phyloP scores from a whole-genome alignment of 2,797 vertebrate genomes.

The Gobionotothen gibberifrons region DNA sequence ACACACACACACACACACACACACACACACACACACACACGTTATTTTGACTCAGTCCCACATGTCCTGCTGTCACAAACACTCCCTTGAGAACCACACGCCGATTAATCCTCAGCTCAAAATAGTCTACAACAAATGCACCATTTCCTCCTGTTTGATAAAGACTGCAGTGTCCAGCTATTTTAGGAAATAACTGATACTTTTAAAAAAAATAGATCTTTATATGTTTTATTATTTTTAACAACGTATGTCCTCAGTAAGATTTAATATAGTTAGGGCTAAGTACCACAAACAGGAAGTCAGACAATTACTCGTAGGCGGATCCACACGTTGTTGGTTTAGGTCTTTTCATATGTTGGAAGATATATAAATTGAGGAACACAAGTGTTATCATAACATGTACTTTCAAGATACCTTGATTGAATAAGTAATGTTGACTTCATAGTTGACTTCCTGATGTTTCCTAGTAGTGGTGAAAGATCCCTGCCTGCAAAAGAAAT shows the following conservation, averaged over 20 bases:
- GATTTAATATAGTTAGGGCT: too few relatives aligned
- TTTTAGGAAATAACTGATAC: background rate
- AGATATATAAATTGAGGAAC: too few relatives aligned
- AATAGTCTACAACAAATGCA: conserved; percentile 4
- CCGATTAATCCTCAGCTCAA: background rate
- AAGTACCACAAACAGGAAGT: background rate
- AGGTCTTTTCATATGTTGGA: too few relatives aligned
- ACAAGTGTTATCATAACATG: background rate
- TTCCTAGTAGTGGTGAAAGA: background rate
- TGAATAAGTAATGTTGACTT: background rate
- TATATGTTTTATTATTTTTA: too few relatives aligned
- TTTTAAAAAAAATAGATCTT: too few relatives aligned
- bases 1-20: too few relatives aligned
- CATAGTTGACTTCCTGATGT: background rate
- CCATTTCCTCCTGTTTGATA: background rate
- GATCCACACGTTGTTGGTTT: too few relatives aligned
- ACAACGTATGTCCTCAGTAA: too few relatives aligned
- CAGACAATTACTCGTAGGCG: background rate
- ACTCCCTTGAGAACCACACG: background rate
- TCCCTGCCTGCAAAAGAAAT: background rate
- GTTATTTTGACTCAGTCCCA: background rate
- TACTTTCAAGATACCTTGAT: background rate
- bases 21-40: too few relatives aligned
- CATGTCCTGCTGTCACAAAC: background rate
- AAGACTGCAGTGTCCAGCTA: background rate